A percentile compares a stretch with the other conserved stretches of the same genome.
These are phyloP conservation scores for Drosophila neonasuta DNA, from an alignment of 2,888 invertebrate genomes.

Conservation along the genomic window DNA sequence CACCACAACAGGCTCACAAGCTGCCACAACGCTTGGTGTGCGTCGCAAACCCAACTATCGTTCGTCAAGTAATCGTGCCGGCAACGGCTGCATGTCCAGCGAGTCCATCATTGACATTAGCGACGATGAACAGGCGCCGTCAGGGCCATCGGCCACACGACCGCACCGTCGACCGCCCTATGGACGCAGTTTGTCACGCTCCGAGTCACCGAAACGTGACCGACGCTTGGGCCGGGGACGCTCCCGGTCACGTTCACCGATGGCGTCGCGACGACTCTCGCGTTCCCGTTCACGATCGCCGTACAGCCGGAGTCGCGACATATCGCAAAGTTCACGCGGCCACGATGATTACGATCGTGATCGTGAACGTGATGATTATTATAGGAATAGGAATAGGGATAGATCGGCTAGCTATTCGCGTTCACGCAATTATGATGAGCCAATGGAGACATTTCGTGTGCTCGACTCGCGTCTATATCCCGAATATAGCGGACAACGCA, in stretches of 20 bases:
- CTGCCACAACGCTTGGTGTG: not conserved
- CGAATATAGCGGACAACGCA: no score
- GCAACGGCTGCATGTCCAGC: constrained; percentile 15
- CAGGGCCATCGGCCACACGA: constrained; percentile 16
- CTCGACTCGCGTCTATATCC: no score
- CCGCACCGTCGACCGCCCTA: constrained; percentile 45
- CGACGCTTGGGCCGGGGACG: constrained; percentile 29
- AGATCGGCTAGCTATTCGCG: no score
- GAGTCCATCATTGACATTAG: constrained; percentile 79
- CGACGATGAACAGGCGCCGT: constrained; percentile 72
- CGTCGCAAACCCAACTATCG: constrained; percentile 59
- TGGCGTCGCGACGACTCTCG: constrained; percentile 31
- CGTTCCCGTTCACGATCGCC: constrained; percentile 50
- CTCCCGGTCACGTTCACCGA: constrained; percentile 53
- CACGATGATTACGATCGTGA: constrained; percentile 43
- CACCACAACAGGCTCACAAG: not conserved
- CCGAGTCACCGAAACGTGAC: constrained; percentile 50
- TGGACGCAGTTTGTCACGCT: constrained; percentile 49
- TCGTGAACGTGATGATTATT: constrained; percentile 18
- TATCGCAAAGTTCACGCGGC: no score
- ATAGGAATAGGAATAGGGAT: constrained; percentile 18
- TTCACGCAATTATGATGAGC: no score
- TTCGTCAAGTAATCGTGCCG: constrained; percentile 18
- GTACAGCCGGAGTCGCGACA: constrained; percentile 30
- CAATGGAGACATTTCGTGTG: no score